A percentile compares a stretch with the other conserved stretches of the same genome.
Conservation (phyloP, 2,888 invertebrate genomes). For the Teleiodes luculella region DNA sequence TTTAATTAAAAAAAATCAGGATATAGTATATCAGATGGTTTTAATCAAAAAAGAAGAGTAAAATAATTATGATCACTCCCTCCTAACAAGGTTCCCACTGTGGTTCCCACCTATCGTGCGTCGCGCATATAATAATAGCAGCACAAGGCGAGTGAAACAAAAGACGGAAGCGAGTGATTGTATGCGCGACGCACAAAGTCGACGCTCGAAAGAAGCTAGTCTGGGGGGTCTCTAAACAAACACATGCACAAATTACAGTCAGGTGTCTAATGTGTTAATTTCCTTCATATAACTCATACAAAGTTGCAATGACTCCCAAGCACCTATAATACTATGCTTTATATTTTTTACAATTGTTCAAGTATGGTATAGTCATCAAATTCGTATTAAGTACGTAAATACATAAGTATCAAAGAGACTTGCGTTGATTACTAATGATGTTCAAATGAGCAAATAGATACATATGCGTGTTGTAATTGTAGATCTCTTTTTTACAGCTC, state of each 20-base stretch:
- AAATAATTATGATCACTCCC: too few species aligned
- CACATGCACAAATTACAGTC: not conserved
- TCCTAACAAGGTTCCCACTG: too few species aligned
- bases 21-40: too few species aligned
- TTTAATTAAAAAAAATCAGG: too few species aligned
- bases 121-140: too few species aligned
- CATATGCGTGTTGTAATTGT: not conserved
- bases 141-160: too few species aligned
- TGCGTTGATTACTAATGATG: conserved; percentile 2
- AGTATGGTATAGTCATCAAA: conserved; percentile 3
- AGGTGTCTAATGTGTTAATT: conserved; percentile 10
- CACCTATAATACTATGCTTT: not conserved
- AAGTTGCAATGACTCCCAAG: not conserved
- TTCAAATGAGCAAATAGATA: conserved; percentile 1
- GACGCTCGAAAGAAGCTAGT: not conserved
- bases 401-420: conserved; percentile 1
- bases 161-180: too few species aligned
- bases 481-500: not conserved
- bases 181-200: not conserved
- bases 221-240: too few species aligned
- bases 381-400: conserved; percentile 6
- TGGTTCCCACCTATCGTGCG: too few species aligned
- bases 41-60: too few species aligned
- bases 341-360: not conserved
- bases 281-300: not conserved